These are phyloP conservation scores for Folsomia candida DNA, from an alignment of 2,888 invertebrate genomes.

Conservation along the genomic window DNA sequence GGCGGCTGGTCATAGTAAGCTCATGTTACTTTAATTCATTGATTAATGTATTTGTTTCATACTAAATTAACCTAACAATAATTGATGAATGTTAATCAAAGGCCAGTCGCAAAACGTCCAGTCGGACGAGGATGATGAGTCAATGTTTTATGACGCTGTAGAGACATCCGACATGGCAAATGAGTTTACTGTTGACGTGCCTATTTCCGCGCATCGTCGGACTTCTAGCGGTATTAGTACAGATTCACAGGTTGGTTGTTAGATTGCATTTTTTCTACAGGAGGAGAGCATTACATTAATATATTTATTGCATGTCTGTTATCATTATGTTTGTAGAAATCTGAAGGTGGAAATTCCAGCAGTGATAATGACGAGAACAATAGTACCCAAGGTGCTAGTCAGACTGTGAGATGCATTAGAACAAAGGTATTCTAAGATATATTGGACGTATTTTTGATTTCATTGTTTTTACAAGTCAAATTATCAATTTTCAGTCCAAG, in stretches of 20 bases:
- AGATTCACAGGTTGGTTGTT: slow-evolving; percentile 51
- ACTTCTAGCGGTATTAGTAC: slow-evolving; percentile 53
- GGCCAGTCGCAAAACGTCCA: slow-evolving; percentile 53
- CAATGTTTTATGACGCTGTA: slow-evolving; percentile 64
- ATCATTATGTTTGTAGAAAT: slow-evolving; percentile 36
- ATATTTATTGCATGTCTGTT: neutral
- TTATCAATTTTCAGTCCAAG: slow-evolving; percentile 28
- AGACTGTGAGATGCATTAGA: slow-evolving; percentile 49
- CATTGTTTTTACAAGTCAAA: neutral
- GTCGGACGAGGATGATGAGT: slow-evolving; percentile 63
- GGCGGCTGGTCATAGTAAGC: slow-evolving; percentile 23
- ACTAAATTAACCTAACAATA: neutral
- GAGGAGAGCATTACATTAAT: neutral
- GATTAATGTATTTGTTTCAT: neutral
- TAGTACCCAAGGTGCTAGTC: slow-evolving; percentile 47
- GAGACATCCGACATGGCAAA: slow-evolving; percentile 52
- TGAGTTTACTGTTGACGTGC: slow-evolving; percentile 50
- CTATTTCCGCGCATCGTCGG: slow-evolving; percentile 52
- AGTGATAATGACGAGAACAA: slow-evolving; percentile 52
- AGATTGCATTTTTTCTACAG: neutral
- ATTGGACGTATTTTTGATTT: neutral
- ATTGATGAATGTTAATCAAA: neutral
- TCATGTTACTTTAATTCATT: neutral
- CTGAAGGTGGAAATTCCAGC: slow-evolving; percentile 53
- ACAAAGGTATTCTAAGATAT: slow-evolving; percentile 39